Evolutionary conservation across 2,113 vertebrate species (phyloP).

Genomic region (Microcebus ravelobensis): DNA sequence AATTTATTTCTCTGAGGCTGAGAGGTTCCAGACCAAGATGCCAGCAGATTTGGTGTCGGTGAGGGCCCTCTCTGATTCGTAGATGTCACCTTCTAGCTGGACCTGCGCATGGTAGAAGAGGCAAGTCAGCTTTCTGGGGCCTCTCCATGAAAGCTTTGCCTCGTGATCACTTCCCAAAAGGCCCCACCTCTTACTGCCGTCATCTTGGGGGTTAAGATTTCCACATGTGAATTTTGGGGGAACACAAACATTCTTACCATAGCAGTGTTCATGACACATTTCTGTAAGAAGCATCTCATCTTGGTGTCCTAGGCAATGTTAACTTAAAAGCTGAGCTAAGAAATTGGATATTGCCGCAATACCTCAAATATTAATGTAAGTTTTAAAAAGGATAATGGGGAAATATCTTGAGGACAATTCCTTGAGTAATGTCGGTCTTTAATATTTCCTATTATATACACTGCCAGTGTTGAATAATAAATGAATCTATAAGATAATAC

Average conservation of each 20-base stretch:
- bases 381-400: constrained; percentile 44
- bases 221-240: background rate
- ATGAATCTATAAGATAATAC: constrained; percentile 37
- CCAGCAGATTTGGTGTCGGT: background rate
- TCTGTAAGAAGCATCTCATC: background rate
- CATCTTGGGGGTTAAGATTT: background rate
- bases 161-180: background rate
- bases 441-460: constrained; percentile 32
- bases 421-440: constrained; percentile 50
- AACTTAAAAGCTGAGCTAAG: background rate
- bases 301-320: background rate
- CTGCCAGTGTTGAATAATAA: constrained; percentile 48
- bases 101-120: background rate
- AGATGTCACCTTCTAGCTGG: background rate
- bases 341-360: constrained; percentile 16
- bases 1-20: background rate
- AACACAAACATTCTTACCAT: background rate
- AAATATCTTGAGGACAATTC: constrained; percentile 28
- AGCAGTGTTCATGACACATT: background rate
- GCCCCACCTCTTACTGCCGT: background rate
- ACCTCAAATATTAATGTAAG: constrained; percentile 49
- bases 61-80: background rate
- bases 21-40: background rate
- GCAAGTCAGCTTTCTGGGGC: background rate
- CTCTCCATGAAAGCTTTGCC: background rate